Percentiles rank a stretch among this genome's conserved stretches.
phyloP scores from a whole-genome alignment of 2,888 invertebrate species.

The Dorcus parallelipipedus region DNA sequence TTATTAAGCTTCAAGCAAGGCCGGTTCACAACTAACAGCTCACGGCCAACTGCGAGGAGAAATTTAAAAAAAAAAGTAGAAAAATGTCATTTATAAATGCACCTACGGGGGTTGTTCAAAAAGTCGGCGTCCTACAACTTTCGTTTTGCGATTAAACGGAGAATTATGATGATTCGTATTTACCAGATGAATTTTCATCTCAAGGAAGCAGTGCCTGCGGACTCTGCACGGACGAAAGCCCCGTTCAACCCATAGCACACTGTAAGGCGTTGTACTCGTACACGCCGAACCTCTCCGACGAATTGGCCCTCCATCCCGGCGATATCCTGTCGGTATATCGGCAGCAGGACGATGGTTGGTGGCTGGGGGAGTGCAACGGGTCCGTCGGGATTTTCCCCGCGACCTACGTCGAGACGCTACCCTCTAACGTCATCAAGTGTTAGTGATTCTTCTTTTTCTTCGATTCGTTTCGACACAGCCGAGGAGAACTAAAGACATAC shows the following conservation, averaged over 20 bases:
- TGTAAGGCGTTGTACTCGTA: conserved; percentile 87
- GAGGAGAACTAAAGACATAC: conserved; percentile 3
- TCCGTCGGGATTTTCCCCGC: conserved; percentile 90
- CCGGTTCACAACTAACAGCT: too few relatives aligned
- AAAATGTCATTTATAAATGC: too few relatives aligned
- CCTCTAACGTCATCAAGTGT: conserved; percentile 15
- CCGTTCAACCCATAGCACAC: conserved; percentile 59
- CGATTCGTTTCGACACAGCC: neutral
- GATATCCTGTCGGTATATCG: conserved; percentile 85
- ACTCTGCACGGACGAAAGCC: conserved; percentile 43
- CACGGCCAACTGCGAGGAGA: too few relatives aligned
- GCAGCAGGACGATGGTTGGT: conserved; percentile 93
- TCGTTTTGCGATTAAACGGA: too few relatives aligned
- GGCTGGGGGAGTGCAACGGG: conserved; percentile 86
- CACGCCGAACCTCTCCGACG: conserved; percentile 82
- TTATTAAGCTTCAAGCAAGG: too few relatives aligned
- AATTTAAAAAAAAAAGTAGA: too few relatives aligned
- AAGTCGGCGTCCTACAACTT: too few relatives aligned
- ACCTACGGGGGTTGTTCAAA: too few relatives aligned
- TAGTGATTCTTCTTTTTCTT: neutral
- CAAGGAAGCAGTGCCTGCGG: conserved; percentile 60
- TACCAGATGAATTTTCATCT: conserved; percentile 76
- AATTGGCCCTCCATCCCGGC: conserved; percentile 67
- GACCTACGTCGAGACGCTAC: conserved; percentile 76
- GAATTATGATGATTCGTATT: neutral